Evolutionary conservation across 2,888 invertebrate genomes (phyloP).

Genomic region (Oligia latruncula): DNA sequence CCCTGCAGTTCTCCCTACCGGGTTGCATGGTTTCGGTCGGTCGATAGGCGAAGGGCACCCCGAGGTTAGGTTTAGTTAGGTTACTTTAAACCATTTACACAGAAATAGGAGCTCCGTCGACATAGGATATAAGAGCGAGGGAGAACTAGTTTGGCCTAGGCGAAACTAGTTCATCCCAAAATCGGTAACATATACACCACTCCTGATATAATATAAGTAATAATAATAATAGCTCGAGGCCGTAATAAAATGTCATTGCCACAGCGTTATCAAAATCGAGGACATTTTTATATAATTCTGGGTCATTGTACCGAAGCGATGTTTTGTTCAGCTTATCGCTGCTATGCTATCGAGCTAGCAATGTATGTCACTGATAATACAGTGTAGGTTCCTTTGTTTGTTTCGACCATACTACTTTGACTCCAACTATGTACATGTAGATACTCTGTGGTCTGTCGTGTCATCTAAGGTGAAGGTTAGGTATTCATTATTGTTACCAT

Average conservation of each 20-base stretch:
- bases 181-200: conserved; percentile 10
- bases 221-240: conserved; percentile 74
- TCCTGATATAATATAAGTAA: conserved; percentile 58
- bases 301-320: conserved; percentile 89
- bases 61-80: no score
- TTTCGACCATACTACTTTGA: conserved; percentile 75
- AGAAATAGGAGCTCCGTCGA: no score
- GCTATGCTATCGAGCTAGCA: conserved; percentile 81
- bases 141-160: no score
- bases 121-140: no score
- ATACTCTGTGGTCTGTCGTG: conserved; percentile 22
- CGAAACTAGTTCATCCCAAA: no score
- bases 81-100: no score
- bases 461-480: conserved; percentile 51
- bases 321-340: conserved; percentile 88
- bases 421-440: conserved; percentile 41
- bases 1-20: no score
- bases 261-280: conserved; percentile 86
- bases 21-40: no score
- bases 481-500: background rate
- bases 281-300: conserved; percentile 89
- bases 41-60: no score
- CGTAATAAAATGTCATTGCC: conserved; percentile 87
- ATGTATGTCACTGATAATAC: conserved; percentile 87
- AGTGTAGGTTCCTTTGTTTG: conserved; percentile 77